Evolutionary conservation across 2,113 vertebrate species (phyloP).

Genomic region (Furnarius figulus): DNA sequence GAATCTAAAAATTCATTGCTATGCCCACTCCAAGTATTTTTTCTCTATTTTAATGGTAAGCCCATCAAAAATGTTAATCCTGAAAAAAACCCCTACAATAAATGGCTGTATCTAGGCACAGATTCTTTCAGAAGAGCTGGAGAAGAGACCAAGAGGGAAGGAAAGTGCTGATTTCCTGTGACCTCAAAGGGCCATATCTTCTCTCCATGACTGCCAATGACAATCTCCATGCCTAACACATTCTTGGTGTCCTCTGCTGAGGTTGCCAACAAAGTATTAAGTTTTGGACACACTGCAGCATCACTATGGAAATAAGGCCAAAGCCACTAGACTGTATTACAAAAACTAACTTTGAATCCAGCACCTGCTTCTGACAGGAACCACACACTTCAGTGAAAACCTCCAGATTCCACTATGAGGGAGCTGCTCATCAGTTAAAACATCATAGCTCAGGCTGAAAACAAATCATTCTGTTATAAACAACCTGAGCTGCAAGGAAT

Average conservation of each 20-base stretch:
- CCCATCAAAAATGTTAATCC: background rate
- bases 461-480: constrained; percentile 5
- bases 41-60: constrained; percentile 1
- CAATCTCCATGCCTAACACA: fast-evolving
- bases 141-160: background rate
- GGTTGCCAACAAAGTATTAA: background rate
- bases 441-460: background rate
- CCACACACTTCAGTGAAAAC: background rate
- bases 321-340: background rate
- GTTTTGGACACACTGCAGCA: background rate
- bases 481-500: constrained; percentile 8
- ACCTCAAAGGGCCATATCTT: background rate
- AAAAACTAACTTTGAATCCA: background rate
- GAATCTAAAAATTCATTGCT: constrained; percentile 30
- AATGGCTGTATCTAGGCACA: background rate
- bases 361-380: background rate
- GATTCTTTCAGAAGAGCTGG: background rate
- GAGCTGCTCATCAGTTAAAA: background rate
- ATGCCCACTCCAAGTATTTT: background rate
- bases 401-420: background rate
- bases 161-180: background rate
- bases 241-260: background rate
- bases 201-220: fast-evolving
- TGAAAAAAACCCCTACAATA: background rate
- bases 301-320: background rate